Percentiles rank a stretch among this genome's conserved stretches.
These are phyloP conservation scores for Tenualosa thibaudeaui DNA, from an alignment of 2,797 vertebrate genomes.

Conservation along the genomic window DNA sequence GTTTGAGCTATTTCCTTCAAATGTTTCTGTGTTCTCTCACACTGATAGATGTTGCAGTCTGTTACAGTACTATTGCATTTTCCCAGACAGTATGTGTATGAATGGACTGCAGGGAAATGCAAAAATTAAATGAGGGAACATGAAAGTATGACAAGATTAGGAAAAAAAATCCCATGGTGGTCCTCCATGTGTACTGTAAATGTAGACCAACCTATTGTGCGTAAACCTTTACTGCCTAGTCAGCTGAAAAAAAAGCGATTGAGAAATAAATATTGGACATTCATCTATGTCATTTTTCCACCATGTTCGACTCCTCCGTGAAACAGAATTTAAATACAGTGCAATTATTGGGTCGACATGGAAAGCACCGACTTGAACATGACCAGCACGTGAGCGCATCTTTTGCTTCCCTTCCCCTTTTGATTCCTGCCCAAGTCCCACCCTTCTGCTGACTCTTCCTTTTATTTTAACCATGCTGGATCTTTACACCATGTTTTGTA, in stretches of 20 bases:
- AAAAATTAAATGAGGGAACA: background rate
- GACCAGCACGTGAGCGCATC: constrained; percentile 22
- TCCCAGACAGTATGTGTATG: background rate
- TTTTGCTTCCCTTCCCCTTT: background rate
- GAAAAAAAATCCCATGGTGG: constrained; percentile 13
- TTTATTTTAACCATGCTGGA: constrained; percentile 52
- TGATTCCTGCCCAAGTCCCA: constrained; percentile 57
- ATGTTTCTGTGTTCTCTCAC: background rate
- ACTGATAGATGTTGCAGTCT: background rate
- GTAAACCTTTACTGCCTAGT: constrained; percentile 12
- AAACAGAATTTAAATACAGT: constrained; percentile 20
- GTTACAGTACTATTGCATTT: background rate
- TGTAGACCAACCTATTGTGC: constrained; percentile 20
- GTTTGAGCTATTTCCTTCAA: background rate
- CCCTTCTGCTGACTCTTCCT: constrained; percentile 57
- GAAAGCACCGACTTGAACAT: constrained; percentile 20
- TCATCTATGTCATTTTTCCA: background rate
- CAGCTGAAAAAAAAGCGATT: background rate
- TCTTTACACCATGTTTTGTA: constrained; percentile 46
- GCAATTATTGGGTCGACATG: constrained; percentile 22
- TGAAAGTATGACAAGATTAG: constrained; percentile 21
- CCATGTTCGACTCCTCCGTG: constrained; percentile 23
- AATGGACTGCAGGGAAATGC: background rate
- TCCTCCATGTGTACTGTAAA: background rate
- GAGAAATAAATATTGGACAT: constrained; percentile 16